A percentile compares a stretch with the other conserved stretches of the same genome.
These are phyloP conservation scores for Amphipoea lucens DNA, from an alignment of 2,888 invertebrate species.

Conservation along the genomic window DNA sequence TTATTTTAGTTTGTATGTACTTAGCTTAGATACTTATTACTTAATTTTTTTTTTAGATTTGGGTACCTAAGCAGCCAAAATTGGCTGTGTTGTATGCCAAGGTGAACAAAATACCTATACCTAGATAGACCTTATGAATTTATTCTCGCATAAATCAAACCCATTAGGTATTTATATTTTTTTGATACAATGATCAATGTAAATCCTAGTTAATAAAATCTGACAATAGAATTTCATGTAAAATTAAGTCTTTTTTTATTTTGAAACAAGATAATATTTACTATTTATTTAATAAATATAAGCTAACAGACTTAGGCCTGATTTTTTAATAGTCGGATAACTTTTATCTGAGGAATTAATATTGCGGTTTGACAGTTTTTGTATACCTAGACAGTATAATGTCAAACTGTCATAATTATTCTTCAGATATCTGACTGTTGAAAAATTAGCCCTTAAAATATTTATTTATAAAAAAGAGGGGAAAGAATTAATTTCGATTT, in stretches of 20 bases:
- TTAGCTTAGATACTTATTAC: accelerated
- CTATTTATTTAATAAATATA: neutral
- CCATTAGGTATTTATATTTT: neutral
- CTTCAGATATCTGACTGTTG: too few species aligned
- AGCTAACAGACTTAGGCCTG: neutral
- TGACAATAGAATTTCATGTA: neutral
- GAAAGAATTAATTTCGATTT: too few species aligned
- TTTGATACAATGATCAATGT: neutral
- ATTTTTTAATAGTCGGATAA: too few species aligned
- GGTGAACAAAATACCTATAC: neutral
- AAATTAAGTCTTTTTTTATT: too few species aligned
- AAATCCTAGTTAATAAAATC: neutral
- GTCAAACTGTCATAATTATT: too few species aligned
- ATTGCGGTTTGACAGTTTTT: too few species aligned
- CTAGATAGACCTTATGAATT: neutral
- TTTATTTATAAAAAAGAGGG: neutral
- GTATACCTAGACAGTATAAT: too few species aligned
- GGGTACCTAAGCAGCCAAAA: neutral
- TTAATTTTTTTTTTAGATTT: neutral
- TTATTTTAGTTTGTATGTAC: neutral
- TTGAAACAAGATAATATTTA: neutral
- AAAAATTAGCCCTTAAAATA: neutral
- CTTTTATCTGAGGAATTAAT: too few species aligned
- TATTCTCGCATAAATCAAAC: neutral
- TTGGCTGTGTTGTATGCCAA: neutral